These are phyloP conservation scores for Oncorhynchus clarkii DNA, from an alignment of 2,113 vertebrate genomes.

Conservation along the genomic window DNA sequence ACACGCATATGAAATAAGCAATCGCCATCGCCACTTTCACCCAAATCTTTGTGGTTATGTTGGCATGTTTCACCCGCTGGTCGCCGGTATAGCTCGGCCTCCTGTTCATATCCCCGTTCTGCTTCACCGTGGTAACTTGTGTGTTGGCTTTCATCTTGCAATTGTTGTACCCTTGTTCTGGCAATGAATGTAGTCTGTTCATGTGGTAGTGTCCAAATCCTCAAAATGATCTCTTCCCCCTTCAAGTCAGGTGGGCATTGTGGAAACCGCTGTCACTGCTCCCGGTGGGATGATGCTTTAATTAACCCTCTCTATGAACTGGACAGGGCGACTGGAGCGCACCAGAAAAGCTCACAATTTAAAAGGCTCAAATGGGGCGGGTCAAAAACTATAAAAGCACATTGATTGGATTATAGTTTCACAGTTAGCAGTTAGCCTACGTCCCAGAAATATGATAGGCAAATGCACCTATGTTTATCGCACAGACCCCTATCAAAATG, in stretches of 20 bases:
- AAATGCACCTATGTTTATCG: too few relatives aligned
- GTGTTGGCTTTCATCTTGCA: slow-evolving; percentile 62
- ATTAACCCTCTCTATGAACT: too few relatives aligned
- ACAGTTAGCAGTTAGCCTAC: too few relatives aligned
- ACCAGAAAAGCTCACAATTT: not conserved
- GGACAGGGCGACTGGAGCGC: too few relatives aligned
- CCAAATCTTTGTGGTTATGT: slow-evolving; percentile 78
- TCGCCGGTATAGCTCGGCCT: slow-evolving; percentile 79
- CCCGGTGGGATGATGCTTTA: not conserved
- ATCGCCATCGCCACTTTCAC: slow-evolving; percentile 83
- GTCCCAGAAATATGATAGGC: too few relatives aligned
- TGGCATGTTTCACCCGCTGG: slow-evolving; percentile 71
- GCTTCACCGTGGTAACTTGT: slow-evolving; percentile 46
- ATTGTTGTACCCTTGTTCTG: not conserved
- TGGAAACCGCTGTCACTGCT: not conserved
- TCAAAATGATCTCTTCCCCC: slow-evolving; percentile 14
- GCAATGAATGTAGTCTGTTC: slow-evolving; percentile 18
- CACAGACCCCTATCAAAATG: too few relatives aligned
- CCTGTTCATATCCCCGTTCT: slow-evolving; percentile 68
- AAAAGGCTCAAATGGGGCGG: not conserved
- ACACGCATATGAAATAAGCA: slow-evolving; percentile 84
- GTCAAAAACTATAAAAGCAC: not conserved
- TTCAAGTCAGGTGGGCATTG: not conserved
- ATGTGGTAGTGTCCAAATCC: slow-evolving; percentile 42
- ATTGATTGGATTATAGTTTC: too few relatives aligned